Percentiles rank a stretch among this genome's conserved stretches.
phyloP scores from a whole-genome alignment of 2,113 vertebrate species.

The Corythornis cristatus region DNA sequence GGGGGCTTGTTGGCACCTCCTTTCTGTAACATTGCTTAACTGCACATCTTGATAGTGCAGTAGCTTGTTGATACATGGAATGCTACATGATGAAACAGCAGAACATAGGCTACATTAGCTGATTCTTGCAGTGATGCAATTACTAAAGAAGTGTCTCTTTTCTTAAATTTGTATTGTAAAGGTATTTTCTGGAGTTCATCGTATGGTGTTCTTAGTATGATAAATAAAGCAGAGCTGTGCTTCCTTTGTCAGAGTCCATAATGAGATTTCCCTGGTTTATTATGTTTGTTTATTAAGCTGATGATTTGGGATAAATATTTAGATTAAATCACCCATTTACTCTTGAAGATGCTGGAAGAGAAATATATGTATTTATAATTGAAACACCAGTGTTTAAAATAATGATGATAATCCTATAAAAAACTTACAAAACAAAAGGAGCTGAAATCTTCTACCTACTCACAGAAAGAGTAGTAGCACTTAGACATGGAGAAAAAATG shows the following conservation, averaged over 20 bases:
- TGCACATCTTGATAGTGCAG: accelerated
- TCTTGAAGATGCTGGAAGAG: background rate
- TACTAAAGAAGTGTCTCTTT: background rate
- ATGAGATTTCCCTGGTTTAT: background rate
- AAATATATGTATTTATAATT: background rate
- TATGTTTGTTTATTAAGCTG: background rate
- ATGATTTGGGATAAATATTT: background rate
- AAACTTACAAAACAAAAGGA: background rate
- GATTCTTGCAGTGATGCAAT: background rate
- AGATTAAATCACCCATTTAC: background rate
- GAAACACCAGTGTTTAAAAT: background rate
- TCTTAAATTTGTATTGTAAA: background rate
- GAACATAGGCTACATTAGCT: background rate
- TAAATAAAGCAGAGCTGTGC: background rate
- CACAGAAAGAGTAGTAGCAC: background rate
- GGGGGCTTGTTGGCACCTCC: background rate
- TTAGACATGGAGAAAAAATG: background rate
- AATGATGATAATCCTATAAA: background rate
- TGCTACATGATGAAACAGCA: background rate
- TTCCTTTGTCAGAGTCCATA: background rate
- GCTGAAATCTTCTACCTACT: background rate
- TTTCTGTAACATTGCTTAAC: background rate
- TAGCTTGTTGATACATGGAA: background rate
- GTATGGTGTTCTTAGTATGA: background rate
- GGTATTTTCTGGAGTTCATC: accelerated